These are phyloP conservation scores for Embidobia sp. DNA, from an alignment of 2,888 invertebrate genomes.

Conservation along the genomic window DNA sequence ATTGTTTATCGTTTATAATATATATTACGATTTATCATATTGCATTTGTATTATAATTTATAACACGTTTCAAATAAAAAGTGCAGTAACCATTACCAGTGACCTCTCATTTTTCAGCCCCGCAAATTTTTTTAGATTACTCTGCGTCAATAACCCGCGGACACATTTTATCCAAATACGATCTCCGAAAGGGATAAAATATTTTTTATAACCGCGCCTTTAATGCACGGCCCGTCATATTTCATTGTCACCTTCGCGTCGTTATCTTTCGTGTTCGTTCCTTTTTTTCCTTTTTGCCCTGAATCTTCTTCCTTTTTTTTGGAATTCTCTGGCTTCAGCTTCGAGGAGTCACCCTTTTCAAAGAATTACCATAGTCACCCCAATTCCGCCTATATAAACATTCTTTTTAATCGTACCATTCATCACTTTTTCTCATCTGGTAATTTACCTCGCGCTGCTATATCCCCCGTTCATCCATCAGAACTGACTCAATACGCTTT, in stretches of 20 bases:
- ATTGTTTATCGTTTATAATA: slow-evolving; percentile 70
- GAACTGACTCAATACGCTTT: no score
- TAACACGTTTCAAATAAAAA: slow-evolving; percentile 80
- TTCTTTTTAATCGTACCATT: no score
- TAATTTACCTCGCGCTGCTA: no score
- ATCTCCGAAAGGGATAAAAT: slow-evolving; percentile 31
- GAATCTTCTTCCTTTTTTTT: slow-evolving; percentile 24
- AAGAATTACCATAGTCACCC: slow-evolving; percentile 60
- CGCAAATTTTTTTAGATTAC: slow-evolving; percentile 37
- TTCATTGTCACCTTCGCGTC: slow-evolving; percentile 46
- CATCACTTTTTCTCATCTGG: no score
- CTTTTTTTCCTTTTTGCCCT: neutral
- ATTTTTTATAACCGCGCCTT: slow-evolving; percentile 37
- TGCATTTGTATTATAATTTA: slow-evolving; percentile 80
- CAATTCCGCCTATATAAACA: no score
- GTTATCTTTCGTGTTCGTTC: slow-evolving; percentile 33
- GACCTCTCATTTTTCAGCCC: slow-evolving; percentile 27
- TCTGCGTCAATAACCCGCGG: slow-evolving; percentile 31
- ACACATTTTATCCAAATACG: slow-evolving; percentile 42
- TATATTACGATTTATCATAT: slow-evolving; percentile 77
- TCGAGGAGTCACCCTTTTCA: slow-evolving; percentile 12
- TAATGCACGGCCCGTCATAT: slow-evolving; percentile 41
- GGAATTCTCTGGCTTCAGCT: slow-evolving; percentile 16
- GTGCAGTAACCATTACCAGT: slow-evolving; percentile 72
- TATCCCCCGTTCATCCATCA: no score